These are phyloP conservation scores for Toxotes jaculatrix DNA, from an alignment of 2,113 vertebrate species.

Conservation along the genomic window DNA sequence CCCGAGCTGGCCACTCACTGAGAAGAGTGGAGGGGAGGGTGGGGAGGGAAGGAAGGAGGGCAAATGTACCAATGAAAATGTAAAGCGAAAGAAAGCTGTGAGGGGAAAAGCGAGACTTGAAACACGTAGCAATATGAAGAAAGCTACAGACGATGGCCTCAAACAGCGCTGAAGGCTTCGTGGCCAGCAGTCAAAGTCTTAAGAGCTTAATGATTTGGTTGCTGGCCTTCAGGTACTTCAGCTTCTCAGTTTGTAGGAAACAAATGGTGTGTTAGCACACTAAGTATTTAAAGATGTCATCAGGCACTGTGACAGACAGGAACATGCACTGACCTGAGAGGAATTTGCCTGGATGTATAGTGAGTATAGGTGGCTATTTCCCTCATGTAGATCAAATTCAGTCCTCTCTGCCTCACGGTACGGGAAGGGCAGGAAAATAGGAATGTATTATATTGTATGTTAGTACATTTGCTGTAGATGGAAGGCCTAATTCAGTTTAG, in stretches of 20 bases:
- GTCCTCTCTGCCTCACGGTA: constrained; percentile 70
- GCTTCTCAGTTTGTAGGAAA: constrained; percentile 59
- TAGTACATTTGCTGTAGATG: constrained; percentile 82
- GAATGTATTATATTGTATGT: constrained; percentile 87
- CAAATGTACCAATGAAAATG: constrained; percentile 77
- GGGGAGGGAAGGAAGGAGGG: constrained; percentile 43
- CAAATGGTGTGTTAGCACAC: constrained; percentile 45
- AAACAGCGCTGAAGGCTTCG: constrained; percentile 64
- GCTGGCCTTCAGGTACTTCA: constrained; percentile 60
- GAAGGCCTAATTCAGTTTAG: constrained; percentile 79
- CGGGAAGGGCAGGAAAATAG: constrained; percentile 75
- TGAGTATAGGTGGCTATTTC: constrained; percentile 62
- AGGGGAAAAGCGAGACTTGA: constrained; percentile 60
- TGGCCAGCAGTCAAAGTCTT: constrained; percentile 33
- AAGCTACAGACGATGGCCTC: constrained; percentile 63
- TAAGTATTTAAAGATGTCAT: constrained; percentile 72
- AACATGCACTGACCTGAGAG: constrained; percentile 76
- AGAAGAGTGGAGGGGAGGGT: constrained; percentile 44
- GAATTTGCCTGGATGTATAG: constrained; percentile 77
- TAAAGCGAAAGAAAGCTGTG: constrained; percentile 53
- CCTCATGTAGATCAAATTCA: constrained; percentile 77
- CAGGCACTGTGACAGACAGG: constrained; percentile 68
- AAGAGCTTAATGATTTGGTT: constrained; percentile 30
- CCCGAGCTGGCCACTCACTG: constrained; percentile 77
- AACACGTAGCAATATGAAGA: constrained; percentile 60